Conservation (phyloP, 2,113 vertebrate genomes). For the Notothenia coriiceps region DNA sequence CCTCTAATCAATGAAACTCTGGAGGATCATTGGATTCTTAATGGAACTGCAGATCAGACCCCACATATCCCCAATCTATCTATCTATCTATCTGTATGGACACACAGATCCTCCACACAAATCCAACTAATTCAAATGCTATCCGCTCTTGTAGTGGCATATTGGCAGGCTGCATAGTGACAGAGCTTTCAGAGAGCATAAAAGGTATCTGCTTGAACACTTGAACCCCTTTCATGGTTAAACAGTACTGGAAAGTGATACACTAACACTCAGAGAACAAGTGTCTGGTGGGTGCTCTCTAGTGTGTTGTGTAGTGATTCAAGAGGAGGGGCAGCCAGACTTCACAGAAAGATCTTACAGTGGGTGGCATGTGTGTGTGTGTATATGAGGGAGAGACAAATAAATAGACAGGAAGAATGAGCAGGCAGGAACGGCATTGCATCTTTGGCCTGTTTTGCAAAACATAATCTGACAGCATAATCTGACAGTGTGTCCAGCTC, state of each 20-base stretch:
- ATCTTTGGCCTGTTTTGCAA: constrained; percentile 64
- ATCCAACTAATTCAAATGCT: constrained; percentile 43
- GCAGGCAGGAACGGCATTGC: constrained; percentile 42
- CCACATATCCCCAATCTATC: constrained; percentile 35
- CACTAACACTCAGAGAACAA: constrained; percentile 57
- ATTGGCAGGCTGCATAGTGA: constrained; percentile 36
- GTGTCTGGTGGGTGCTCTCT: constrained; percentile 60
- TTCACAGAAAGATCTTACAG: constrained; percentile 55
- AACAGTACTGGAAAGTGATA: constrained; percentile 58
- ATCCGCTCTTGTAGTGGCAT: constrained; percentile 49
- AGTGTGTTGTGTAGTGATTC: constrained; percentile 62
- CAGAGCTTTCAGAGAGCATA: constrained; percentile 52
- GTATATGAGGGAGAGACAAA: constrained; percentile 17
- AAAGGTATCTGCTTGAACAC: constrained; percentile 56
- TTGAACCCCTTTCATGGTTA: constrained; percentile 69
- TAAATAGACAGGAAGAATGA: constrained; percentile 33
- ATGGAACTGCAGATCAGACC: constrained; percentile 41
- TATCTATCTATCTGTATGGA: constrained; percentile 1
- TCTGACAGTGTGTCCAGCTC: constrained; percentile 75
- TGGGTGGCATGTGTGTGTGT: constrained; percentile 35
- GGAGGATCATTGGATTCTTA: constrained; percentile 53
- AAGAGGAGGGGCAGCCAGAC: constrained; percentile 66
- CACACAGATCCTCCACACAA: constrained; percentile 10
- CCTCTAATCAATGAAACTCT: constrained; percentile 53
- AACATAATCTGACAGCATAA: constrained; percentile 70